phyloP scores from a whole-genome alignment of 2,797 vertebrate genomes.

The Crypturellus tataupa region DNA sequence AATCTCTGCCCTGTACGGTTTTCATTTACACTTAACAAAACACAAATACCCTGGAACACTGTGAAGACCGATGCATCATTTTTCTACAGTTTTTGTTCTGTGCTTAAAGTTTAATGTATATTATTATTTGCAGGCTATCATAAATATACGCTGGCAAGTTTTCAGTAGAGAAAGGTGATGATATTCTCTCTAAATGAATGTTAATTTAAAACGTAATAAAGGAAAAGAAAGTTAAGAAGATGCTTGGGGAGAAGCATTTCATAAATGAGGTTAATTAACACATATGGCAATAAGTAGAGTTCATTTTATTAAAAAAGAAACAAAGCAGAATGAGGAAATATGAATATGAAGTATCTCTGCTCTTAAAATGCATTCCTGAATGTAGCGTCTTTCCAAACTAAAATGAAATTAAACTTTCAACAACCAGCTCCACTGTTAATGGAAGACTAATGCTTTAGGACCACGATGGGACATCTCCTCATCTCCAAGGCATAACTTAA shows the following conservation, averaged over 20 bases:
- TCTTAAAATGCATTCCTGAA: background rate
- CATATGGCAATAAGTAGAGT: background rate
- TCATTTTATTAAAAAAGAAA: background rate
- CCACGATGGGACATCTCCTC: background rate
- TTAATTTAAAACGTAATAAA: conserved; percentile 1
- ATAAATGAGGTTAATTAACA: conserved; percentile 33
- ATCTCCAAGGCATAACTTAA: background rate
- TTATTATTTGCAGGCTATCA: background rate
- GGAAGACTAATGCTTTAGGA: background rate
- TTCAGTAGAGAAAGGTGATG: background rate
- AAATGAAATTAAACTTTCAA: conserved; percentile 42
- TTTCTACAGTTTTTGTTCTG: background rate
- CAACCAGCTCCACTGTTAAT: background rate
- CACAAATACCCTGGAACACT: background rate
- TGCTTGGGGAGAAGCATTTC: conserved; percentile 7
- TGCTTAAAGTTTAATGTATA: background rate
- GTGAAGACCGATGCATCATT: background rate
- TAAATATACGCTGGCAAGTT: background rate
- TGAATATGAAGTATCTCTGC: background rate
- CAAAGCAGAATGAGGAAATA: background rate
- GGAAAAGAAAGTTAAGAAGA: background rate
- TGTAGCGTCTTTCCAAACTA: background rate
- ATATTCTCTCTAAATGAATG: background rate
- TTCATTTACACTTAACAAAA: background rate
- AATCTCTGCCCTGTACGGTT: background rate